Conservation (phyloP, 2,888 invertebrate species). For the Spatulosminthurus flaviceps region DNA sequence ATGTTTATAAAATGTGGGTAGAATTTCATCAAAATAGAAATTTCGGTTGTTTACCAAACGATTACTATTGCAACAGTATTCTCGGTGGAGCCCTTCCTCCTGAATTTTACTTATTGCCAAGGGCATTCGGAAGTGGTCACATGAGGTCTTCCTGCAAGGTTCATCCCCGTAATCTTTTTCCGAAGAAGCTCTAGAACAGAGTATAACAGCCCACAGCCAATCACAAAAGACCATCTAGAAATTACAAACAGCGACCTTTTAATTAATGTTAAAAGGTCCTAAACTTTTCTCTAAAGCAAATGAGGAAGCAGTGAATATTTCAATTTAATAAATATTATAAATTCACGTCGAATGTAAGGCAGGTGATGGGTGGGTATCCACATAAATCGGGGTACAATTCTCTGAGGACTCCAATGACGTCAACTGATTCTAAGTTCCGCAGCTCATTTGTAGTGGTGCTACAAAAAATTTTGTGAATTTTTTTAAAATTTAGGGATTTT, state of each 20-base stretch:
- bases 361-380: constrained; percentile 43
- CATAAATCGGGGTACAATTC: constrained; percentile 53
- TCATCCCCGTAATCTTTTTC: constrained; percentile 50
- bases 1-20: constrained; percentile 12
- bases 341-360: constrained; percentile 53
- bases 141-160: not conserved
- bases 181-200: constrained; percentile 50
- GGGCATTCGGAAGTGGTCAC: not conserved
- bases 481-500: no score
- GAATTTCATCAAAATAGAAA: constrained; percentile 1
- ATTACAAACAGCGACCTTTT: not conserved
- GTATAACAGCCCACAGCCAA: constrained; percentile 56
- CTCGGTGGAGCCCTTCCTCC: not conserved
- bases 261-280: not conserved
- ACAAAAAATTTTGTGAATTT: no score
- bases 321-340: no score
- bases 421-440: constrained; percentile 30
- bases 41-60: not conserved
- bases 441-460: not conserved
- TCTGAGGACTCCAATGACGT: constrained; percentile 50
- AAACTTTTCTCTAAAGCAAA: no score
- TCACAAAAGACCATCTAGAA: constrained; percentile 58
- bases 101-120: not conserved
- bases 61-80: not conserved
- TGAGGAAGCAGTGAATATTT: no score